Conservation (phyloP, 2,888 invertebrate genomes). For the Camptogramma bilineatum region DNA sequence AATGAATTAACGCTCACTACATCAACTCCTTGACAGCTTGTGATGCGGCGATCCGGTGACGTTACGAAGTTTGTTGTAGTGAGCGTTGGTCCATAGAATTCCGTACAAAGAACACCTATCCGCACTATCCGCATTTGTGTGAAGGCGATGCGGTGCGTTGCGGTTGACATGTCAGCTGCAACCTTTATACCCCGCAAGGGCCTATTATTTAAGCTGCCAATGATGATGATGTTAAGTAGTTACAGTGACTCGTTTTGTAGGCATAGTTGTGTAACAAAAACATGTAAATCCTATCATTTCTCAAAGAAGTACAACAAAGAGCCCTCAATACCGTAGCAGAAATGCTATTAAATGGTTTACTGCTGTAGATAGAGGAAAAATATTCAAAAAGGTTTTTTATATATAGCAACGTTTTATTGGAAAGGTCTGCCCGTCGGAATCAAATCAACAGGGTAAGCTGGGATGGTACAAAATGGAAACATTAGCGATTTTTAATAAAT, state of each 20-base stretch:
- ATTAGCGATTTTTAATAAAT: conserved; percentile 2
- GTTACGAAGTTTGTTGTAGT: too few relatives aligned
- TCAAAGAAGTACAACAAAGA: background rate
- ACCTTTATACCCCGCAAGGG: too few relatives aligned
- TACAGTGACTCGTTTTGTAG: background rate
- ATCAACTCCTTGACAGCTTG: too few relatives aligned
- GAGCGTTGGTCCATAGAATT: too few relatives aligned
- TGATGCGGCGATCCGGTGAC: too few relatives aligned
- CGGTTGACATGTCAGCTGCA: too few relatives aligned
- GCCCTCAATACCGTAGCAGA: conserved; percentile 25
- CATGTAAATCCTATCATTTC: background rate
- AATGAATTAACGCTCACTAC: too few relatives aligned
- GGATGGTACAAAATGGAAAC: background rate
- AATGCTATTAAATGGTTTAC: conserved; percentile 44
- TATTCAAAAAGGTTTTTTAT: conserved; percentile 47
- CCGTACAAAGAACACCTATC: too few relatives aligned
- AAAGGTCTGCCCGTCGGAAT: conserved; percentile 41
- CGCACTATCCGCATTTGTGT: too few relatives aligned
- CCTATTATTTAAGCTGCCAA: too few relatives aligned
- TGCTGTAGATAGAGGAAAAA: conserved; percentile 40
- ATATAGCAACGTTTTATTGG: conserved; percentile 43
- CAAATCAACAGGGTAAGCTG: conserved; percentile 43
- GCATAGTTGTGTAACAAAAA: background rate
- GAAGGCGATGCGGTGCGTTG: too few relatives aligned
- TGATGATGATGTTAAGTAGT: too few relatives aligned